Percentiles rank a stretch among this genome's conserved stretches.
phyloP scores from a whole-genome alignment of 2,888 invertebrate species.

The Andrena fulva region DNA sequence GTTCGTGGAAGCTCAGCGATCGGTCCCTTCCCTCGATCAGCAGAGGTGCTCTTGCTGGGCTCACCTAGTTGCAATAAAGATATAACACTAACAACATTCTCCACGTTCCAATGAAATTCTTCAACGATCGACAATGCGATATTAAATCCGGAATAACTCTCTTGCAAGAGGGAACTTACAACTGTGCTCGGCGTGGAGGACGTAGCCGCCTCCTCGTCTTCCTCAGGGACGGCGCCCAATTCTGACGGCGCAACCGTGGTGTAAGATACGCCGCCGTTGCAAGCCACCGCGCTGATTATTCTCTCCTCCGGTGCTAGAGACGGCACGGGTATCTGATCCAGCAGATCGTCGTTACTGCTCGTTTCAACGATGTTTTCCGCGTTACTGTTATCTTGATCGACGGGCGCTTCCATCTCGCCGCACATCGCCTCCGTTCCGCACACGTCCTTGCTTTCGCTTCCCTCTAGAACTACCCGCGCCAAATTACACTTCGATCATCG shows the following conservation, averaged over 20 bases:
- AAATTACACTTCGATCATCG: slow-evolving; percentile 14
- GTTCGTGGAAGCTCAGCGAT: slow-evolving; percentile 90
- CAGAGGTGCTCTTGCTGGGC: slow-evolving; percentile 79
- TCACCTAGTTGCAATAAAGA: slow-evolving; percentile 72
- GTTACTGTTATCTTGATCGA: slow-evolving; percentile 47
- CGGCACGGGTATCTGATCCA: slow-evolving; percentile 83
- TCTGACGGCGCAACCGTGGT: slow-evolving; percentile 79
- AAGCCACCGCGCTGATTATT: slow-evolving; percentile 76
- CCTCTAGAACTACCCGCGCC: slow-evolving; percentile 69
- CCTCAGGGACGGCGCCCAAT: slow-evolving; percentile 88
- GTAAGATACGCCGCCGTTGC: slow-evolving; percentile 76
- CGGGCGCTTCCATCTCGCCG: slow-evolving; percentile 60
- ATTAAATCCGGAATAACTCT: too few species aligned
- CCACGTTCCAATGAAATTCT: neutral
- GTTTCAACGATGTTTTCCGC: slow-evolving; percentile 70
- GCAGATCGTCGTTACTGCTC: slow-evolving; percentile 73
- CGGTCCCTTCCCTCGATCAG: slow-evolving; percentile 84
- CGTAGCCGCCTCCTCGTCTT: slow-evolving; percentile 88
- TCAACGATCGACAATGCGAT: too few species aligned
- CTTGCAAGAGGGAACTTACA: slow-evolving; percentile 84
- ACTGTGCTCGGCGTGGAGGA: slow-evolving; percentile 91
- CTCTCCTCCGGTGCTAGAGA: slow-evolving; percentile 84
- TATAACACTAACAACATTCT: neutral
- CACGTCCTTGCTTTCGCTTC: slow-evolving; percentile 68
- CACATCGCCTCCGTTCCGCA: slow-evolving; percentile 58